Evolutionary conservation across 1,140 invertebrate genomes (phyloP).

Genomic region (Meteorus sp.): DNA sequence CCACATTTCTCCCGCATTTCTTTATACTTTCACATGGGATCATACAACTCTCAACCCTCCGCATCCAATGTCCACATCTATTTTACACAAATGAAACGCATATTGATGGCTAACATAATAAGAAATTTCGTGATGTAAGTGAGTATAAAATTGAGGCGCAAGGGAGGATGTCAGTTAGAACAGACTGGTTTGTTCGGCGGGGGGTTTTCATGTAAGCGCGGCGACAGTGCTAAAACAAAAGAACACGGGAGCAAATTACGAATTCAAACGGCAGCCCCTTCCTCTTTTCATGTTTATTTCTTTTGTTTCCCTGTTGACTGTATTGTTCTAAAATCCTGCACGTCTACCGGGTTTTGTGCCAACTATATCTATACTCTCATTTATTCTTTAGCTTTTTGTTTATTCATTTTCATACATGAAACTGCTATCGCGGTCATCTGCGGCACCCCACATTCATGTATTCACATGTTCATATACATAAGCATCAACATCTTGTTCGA

Average conservation of each 20-base stretch:
- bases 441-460: not conserved
- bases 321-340: constrained; percentile 49
- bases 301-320: constrained; percentile 54
- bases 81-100: constrained; percentile 24
- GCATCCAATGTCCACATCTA: too few species aligned
- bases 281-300: constrained; percentile 55
- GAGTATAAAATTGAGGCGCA: constrained; percentile 18
- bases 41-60: too few species aligned
- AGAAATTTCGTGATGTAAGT: constrained; percentile 11
- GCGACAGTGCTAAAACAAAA: constrained; percentile 48
- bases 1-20: too few species aligned
- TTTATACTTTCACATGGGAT: too few species aligned
- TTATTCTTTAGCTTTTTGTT: constrained; percentile 40
- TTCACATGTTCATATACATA: too few species aligned
- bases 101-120: constrained; percentile 21
- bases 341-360: constrained; percentile 37
- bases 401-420: constrained; percentile 28
- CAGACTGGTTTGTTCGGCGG: constrained; percentile 35
- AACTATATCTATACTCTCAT: constrained; percentile 33
- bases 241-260: constrained; percentile 51
- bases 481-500: too few species aligned
- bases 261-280: constrained; percentile 55
- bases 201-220: constrained; percentile 37
- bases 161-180: constrained; percentile 29
- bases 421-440: not conserved